Conservation (phyloP, 2,888 invertebrate genomes). For the Teleiodes luculella region DNA sequence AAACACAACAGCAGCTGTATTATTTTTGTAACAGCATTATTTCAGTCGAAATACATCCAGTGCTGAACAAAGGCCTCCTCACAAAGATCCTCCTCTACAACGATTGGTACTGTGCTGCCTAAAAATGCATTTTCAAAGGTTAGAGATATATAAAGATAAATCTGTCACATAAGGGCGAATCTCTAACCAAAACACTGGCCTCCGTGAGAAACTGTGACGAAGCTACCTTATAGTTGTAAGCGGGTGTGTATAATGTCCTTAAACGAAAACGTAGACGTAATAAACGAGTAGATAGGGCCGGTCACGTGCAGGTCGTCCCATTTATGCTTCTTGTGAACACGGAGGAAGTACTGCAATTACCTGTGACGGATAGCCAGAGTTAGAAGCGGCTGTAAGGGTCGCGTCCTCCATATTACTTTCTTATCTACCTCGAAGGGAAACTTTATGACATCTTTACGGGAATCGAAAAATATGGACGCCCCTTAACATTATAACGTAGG, state of each 20-base stretch:
- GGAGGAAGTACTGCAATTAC: conserved; percentile 68
- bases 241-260: conserved; percentile 35
- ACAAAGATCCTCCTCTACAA: too few species aligned
- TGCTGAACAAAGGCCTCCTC: too few species aligned
- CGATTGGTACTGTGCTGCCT: too few species aligned
- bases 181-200: too few species aligned
- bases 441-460: conserved; percentile 70
- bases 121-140: too few species aligned
- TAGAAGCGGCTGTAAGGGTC: conserved; percentile 59
- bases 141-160: too few species aligned
- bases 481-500: conserved; percentile 54
- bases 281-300: conserved; percentile 58
- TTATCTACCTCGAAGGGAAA: conserved; percentile 66
- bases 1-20: too few species aligned
- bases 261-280: conserved; percentile 49
- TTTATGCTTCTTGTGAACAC: conserved; percentile 68
- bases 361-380: conserved; percentile 68
- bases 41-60: too few species aligned
- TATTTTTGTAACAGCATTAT: too few species aligned
- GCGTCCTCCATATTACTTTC: conserved; percentile 64
- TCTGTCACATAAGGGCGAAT: too few species aligned
- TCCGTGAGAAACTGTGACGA: too few species aligned
- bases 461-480: conserved; percentile 67
- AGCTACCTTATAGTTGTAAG: not conserved
- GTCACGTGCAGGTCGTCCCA: conserved; percentile 65